Evolutionary conservation across 2,888 invertebrate species (phyloP), one percentile per base, ranked within the genome.

Genomic region (Xestia rhomboidea): DNA sequence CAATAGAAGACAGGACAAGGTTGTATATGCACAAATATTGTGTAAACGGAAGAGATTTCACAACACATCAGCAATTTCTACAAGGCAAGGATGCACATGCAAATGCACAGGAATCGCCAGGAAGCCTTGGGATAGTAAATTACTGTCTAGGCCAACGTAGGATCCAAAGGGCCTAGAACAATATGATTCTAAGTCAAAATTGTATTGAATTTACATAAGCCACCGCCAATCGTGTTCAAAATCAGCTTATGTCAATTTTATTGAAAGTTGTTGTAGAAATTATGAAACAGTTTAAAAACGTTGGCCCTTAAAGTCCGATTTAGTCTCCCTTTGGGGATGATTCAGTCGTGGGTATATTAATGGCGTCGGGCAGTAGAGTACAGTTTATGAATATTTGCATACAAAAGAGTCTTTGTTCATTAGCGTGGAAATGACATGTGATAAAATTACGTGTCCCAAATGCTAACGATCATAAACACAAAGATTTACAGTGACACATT

Each of bases 1-100:
- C 34, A 86, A 71, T 75, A 67, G 54, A 69, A 60, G 60, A 68
- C 70, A 82, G 63, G 83, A 82, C 82, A 82, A 71, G 70, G 83
- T 34, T 70, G 21, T 54, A 15, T 30, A 24, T 15, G 5, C 24
- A 7, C 30, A 13, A 46, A 54, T 21, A 30, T 51, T 41, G 4
- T 68, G 34, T 38, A 34, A 24, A 30, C 11, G 13, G 34, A 34
- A 68, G 15, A 34, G 0, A 44, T 60, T 18, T 27, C 46, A 38
- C 7, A 73, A 49, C 51, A n/a, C 13, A 34, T 44, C 30, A 51
- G n/a, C 6, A 2, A 46, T 27, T 64, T 8, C 1, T 46, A 34
- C 11, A 44, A 66, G 30, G 41, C 11, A 51, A 38, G 27, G 30
- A 18, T 6, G 24, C 24, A 27, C n/a, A 60, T 6, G n/a, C 24